phyloP scores from a whole-genome alignment of 2,113 vertebrate species.

The Puffinus mauretanicus region DNA sequence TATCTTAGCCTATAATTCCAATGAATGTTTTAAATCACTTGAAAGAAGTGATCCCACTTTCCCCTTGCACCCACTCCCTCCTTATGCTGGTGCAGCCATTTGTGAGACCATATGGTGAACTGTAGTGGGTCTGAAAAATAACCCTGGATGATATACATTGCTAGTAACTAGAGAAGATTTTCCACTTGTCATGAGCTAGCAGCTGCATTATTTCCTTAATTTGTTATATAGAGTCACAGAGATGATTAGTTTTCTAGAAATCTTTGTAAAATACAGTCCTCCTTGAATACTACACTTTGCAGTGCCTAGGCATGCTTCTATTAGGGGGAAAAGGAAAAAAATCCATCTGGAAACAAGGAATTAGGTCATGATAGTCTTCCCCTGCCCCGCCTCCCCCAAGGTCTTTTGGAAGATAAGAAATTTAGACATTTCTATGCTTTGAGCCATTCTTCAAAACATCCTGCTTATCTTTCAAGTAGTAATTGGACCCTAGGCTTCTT shows the following conservation, averaged over 20 bases:
- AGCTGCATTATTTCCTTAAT: neutral
- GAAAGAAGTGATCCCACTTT: neutral
- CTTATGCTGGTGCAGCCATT: neutral
- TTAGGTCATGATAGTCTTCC: neutral
- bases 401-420: neutral
- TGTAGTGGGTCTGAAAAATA: neutral
- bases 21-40: neutral
- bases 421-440: neutral
- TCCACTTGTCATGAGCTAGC: neutral
- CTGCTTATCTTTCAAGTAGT: conserved; percentile 13
- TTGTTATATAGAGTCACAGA: neutral
- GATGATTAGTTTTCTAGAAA: neutral
- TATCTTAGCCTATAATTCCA: neutral
- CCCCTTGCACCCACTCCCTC: neutral
- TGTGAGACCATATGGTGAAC: neutral
- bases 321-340: neutral
- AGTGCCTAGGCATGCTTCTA: neutral
- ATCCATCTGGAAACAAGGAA: neutral
- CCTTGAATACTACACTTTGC: neutral
- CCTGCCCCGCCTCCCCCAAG: neutral
- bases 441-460: neutral
- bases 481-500: neutral
- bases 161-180: neutral
- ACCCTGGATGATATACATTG: neutral
- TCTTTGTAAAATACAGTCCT: neutral